Percentiles rank a stretch among this genome's conserved stretches.
These are phyloP conservation scores for Parasteatoda lunata DNA, from an alignment of 2,888 invertebrate genomes.

Conservation along the genomic window DNA sequence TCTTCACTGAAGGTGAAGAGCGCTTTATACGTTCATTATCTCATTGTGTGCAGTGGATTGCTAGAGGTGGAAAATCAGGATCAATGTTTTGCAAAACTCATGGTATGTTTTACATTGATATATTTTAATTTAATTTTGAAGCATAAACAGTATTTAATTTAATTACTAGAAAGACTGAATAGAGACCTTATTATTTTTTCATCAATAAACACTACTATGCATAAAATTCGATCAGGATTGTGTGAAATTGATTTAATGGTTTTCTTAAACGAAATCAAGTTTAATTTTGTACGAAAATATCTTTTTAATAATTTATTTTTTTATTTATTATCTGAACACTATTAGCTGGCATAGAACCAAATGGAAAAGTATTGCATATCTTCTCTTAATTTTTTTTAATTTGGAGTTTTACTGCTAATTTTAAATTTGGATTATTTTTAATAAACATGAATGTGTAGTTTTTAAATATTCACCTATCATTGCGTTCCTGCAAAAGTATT, in stretches of 20 bases:
- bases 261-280: background rate
- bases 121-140: background rate
- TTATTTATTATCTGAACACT: background rate
- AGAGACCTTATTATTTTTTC: too few relatives aligned
- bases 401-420: too few relatives aligned
- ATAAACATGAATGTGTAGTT: too few relatives aligned
- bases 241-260: background rate
- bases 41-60: constrained; percentile 91
- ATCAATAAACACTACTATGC: too few relatives aligned
- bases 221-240: too few relatives aligned
- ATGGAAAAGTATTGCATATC: too few relatives aligned
- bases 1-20: constrained; percentile 81
- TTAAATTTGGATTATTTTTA: too few relatives aligned
- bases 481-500: too few relatives aligned
- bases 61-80: constrained; percentile 97
- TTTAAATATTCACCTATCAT: too few relatives aligned
- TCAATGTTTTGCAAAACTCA: constrained; percentile 95
- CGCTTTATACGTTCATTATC: constrained; percentile 89
- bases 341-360: too few relatives aligned
- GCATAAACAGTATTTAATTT: background rate
- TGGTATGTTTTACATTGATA: constrained; percentile 74
- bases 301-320: constrained; percentile 3
- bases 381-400: too few relatives aligned
- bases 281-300: background rate
- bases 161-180: background rate